phyloP scores from a whole-genome alignment of 2,113 vertebrate species.

The Chelonoidis abingdonii region DNA sequence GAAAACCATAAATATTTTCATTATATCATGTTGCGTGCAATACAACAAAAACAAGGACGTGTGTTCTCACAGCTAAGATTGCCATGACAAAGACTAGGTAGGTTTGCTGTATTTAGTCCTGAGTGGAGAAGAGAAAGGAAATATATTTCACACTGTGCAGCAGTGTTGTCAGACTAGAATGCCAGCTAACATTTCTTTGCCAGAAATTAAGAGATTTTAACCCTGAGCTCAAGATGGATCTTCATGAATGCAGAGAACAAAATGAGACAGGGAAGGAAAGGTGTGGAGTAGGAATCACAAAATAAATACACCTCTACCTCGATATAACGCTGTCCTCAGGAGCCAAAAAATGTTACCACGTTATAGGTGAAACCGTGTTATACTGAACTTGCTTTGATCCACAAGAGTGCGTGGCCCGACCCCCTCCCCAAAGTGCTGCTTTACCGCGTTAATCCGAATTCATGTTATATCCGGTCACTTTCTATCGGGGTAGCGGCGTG shows the following conservation, averaged over 20 bases:
- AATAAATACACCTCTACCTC: background rate
- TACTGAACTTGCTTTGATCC: too few relatives aligned
- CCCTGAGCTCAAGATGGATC: background rate
- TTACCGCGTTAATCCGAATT: too few relatives aligned
- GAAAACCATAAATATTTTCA: background rate
- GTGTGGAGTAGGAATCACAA: background rate
- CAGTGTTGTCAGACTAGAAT: background rate
- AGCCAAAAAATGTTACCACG: too few relatives aligned
- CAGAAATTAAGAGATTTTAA: background rate
- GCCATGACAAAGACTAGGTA: accelerated
- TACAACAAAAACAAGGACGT: background rate
- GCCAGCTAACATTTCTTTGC: background rate
- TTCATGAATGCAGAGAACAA: background rate
- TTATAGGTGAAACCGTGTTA: too few relatives aligned
- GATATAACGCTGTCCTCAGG: too few relatives aligned
- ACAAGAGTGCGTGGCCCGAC: too few relatives aligned
- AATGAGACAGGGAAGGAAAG: accelerated
- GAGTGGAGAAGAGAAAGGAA: accelerated
- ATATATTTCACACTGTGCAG: accelerated
- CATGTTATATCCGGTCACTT: too few relatives aligned
- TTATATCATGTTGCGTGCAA: background rate
- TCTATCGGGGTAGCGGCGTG: background rate
- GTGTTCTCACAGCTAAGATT: background rate
- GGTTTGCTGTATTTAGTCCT: background rate
- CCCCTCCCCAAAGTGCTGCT: too few relatives aligned